Conservation (phyloP, 2,888 invertebrate species). For the Papilio demoleus region DNA sequence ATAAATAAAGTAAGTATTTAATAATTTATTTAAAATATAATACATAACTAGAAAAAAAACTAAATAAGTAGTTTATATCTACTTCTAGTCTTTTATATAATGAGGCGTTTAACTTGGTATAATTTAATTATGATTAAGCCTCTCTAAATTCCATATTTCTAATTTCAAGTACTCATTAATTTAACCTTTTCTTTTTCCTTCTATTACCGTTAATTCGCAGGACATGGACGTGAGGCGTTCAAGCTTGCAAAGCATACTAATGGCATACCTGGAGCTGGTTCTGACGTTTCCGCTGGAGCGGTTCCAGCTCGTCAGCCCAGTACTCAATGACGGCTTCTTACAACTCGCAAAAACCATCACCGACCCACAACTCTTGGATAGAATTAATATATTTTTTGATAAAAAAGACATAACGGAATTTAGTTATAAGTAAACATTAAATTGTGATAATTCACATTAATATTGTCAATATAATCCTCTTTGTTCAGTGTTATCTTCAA, state of each 20-base stretch:
- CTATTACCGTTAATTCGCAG: constrained; percentile 65
- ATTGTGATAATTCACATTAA: constrained; percentile 61
- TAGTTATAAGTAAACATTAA: constrained; percentile 73
- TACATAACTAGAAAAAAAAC: too few relatives aligned
- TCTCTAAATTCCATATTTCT: too few relatives aligned
- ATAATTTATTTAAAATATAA: too few relatives aligned
- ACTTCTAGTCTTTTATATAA: too few relatives aligned
- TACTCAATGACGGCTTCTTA: constrained; percentile 72
- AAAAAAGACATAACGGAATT: constrained; percentile 77
- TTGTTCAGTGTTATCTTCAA: constrained; percentile 71
- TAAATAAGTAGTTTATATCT: too few relatives aligned
- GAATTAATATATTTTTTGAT: constrained; percentile 81
- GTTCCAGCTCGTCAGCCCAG: constrained; percentile 79
- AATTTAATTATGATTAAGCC: too few relatives aligned
- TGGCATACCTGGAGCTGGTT: constrained; percentile 92
- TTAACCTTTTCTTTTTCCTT: neutral
- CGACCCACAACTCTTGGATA: constrained; percentile 76
- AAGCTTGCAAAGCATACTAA: constrained; percentile 93
- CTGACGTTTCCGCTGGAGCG: constrained; percentile 85
- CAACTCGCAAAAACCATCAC: constrained; percentile 77
- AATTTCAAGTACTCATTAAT: too few relatives aligned
- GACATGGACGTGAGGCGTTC: constrained; percentile 93
- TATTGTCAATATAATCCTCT: constrained; percentile 65
- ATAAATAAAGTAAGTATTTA: constrained; percentile 89
- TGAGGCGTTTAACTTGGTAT: too few relatives aligned